phyloP scores from a whole-genome alignment of 2,888 invertebrate species.

The Meiosimyza decipiens region DNA sequence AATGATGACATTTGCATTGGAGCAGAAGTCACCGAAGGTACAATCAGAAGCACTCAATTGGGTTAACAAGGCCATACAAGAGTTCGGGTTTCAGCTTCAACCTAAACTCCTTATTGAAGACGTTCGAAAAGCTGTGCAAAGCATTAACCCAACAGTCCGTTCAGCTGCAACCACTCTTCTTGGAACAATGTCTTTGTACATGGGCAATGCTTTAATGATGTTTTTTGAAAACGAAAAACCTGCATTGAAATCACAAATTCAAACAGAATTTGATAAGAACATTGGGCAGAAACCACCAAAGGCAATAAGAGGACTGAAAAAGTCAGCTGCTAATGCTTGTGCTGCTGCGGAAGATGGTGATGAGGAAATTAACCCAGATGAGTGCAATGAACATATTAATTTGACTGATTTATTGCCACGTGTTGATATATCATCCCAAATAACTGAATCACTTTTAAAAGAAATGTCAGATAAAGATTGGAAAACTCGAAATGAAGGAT shows the following conservation, averaged over 20 bases:
- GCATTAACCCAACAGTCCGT: conserved; percentile 87
- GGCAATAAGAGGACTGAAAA: conserved; percentile 73
- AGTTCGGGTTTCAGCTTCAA: conserved; percentile 86
- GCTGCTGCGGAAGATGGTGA: conserved; percentile 50
- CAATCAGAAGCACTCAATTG: conserved; percentile 87
- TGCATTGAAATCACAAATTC: conserved; percentile 84
- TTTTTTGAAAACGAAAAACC: conserved; percentile 91
- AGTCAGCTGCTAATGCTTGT: conserved; percentile 42
- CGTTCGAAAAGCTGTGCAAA: conserved; percentile 84
- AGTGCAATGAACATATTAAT: conserved; percentile 65
- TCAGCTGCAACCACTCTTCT: conserved; percentile 74
- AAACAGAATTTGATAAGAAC: conserved; percentile 86
- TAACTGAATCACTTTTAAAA: conserved; percentile 82
- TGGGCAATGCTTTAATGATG: conserved; percentile 78
- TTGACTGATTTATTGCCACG: conserved; percentile 80
- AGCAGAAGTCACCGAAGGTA: conserved; percentile 91
- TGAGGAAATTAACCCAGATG: conserved; percentile 52
- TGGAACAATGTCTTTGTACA: conserved; percentile 83
- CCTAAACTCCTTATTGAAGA: conserved; percentile 80
- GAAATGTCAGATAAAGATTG: conserved; percentile 92
- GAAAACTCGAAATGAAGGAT: conserved; percentile 76
- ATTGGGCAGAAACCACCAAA: conserved; percentile 80
- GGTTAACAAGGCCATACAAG: conserved; percentile 81
- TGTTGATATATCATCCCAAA: conserved; percentile 83
- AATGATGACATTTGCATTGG: conserved; percentile 80